These are phyloP conservation scores for Yponomeuta cagnagella DNA, from an alignment of 2,888 invertebrate species.

Conservation along the genomic window DNA sequence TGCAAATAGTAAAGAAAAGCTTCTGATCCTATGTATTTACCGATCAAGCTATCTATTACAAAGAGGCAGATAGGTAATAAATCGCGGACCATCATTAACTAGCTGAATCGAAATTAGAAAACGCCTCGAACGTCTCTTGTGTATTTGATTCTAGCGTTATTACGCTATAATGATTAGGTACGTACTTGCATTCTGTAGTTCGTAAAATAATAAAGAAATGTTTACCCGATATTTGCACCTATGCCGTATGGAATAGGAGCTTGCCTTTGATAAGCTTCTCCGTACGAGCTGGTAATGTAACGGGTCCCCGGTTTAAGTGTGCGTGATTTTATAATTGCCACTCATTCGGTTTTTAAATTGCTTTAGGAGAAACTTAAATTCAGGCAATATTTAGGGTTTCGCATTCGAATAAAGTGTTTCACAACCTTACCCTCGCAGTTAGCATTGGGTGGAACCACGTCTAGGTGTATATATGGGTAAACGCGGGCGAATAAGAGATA, in stretches of 20 bases:
- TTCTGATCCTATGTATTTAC: too few species aligned
- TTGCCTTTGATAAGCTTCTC: background rate
- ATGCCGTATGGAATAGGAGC: background rate
- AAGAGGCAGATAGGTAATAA: background rate
- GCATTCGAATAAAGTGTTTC: too few species aligned
- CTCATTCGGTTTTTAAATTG: background rate
- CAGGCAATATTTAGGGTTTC: background rate
- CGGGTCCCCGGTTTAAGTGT: background rate
- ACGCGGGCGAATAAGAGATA: too few species aligned
- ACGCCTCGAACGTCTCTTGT: conserved; percentile 2
- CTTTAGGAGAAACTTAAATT: background rate
- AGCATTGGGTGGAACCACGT: too few species aligned
- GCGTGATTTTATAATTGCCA: conserved; percentile 1
- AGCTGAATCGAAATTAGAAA: conserved; percentile 2
- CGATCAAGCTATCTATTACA: too few species aligned
- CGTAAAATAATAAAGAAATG: background rate
- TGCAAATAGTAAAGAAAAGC: too few species aligned
- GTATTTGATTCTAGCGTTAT: conserved; percentile 19
- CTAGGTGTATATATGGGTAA: too few species aligned
- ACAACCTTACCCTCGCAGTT: too few species aligned
- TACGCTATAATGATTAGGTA: conserved; percentile 26
- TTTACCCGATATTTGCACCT: background rate
- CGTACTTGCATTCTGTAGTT: conserved; percentile 1
- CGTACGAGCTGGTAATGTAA: background rate
- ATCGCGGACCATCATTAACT: too few species aligned